Evolutionary conservation across 2,797 vertebrate genomes (phyloP), one percentile per base, ranked within the genome.

Genomic region (Pangasius mekongensis): DNA sequence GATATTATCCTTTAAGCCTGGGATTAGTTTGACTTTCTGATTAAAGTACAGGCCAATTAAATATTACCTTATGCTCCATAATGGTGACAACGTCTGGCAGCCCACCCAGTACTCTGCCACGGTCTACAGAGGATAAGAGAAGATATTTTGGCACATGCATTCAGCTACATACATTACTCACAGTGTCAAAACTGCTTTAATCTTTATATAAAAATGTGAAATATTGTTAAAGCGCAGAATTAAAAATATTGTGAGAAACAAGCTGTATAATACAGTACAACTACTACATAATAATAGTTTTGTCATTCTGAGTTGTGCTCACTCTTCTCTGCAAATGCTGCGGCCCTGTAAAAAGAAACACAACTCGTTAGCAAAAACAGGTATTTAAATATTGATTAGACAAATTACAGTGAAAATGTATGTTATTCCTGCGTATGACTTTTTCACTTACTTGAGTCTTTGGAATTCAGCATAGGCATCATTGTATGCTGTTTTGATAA

Each of bases 271-370:
- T 14, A 47, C 47, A 20, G 64, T 30, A 6, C 36, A 67, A 11
- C 27, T 47, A n/a, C 20, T 16, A 43, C 3, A 30, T 54, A 1
- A 5, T n/a, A 18, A 18, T 33, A 47, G 56, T 22, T 52, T 62
- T 60, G 33, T 13, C 24, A 64, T 22, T 33, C 43, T 67, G 20
- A 33, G 0, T 81, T 39, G 84, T 94, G 98, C 98, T 99, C 95
- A 99, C 98, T 99, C 92, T 99, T 99, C 94, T 99, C 98, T 81
- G 98, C 98, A 89, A 99, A 98, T 16, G 98, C 98, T 74, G 97
- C 98, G 0, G 97, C 97, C 95, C 98, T 99, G 33, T 88, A 91
- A 97, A 43, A 87, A 91, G 39, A 83, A 91, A 10, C 24, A 84
- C 84, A 92, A 3, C 33, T 64, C 4, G 18, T 89, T 86, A 86